phyloP scores from a whole-genome alignment of 2,888 invertebrate genomes.

The Patella pellucida region DNA sequence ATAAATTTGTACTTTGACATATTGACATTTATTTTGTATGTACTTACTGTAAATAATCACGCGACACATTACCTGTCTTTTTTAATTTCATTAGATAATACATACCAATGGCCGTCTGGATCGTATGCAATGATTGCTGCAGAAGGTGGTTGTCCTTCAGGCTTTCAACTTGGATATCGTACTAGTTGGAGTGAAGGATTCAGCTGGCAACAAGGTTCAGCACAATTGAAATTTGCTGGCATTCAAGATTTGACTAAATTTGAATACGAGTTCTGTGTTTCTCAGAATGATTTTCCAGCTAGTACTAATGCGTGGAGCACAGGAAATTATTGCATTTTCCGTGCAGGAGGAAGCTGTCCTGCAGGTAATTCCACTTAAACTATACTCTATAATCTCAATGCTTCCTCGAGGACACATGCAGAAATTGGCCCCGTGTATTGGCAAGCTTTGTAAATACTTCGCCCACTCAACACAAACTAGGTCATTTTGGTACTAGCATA shows the following conservation, averaged over 20 bases:
- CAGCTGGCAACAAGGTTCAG: neutral
- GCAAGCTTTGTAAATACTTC: too few species aligned
- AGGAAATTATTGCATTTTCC: constrained; percentile 18
- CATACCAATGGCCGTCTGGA: constrained; percentile 13
- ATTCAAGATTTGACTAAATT: neutral
- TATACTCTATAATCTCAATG: too few species aligned
- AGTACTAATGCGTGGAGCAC: neutral
- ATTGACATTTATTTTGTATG: too few species aligned
- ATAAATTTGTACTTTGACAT: too few species aligned
- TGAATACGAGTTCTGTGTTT: constrained; percentile 19
- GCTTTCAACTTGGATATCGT: neutral
- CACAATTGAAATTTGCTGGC: neutral
- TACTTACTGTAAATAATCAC: too few species aligned
- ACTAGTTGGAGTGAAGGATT: neutral
- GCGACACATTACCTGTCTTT: too few species aligned
- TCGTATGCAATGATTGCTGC: constrained; percentile 12
- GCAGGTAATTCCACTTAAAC: constrained; percentile 8
- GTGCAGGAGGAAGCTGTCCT: constrained; percentile 19
- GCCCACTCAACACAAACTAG: too few species aligned
- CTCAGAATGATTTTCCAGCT: neutral
- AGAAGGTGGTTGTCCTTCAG: constrained; percentile 5
- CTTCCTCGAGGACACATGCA: too few species aligned
- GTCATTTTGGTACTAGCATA: too few species aligned
- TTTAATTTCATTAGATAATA: neutral
- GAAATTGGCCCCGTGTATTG: too few species aligned